Percentiles rank a stretch among this genome's conserved stretches.
phyloP scores from a whole-genome alignment of 2,888 invertebrate genomes.

The Yponomeuta evonymella region DNA sequence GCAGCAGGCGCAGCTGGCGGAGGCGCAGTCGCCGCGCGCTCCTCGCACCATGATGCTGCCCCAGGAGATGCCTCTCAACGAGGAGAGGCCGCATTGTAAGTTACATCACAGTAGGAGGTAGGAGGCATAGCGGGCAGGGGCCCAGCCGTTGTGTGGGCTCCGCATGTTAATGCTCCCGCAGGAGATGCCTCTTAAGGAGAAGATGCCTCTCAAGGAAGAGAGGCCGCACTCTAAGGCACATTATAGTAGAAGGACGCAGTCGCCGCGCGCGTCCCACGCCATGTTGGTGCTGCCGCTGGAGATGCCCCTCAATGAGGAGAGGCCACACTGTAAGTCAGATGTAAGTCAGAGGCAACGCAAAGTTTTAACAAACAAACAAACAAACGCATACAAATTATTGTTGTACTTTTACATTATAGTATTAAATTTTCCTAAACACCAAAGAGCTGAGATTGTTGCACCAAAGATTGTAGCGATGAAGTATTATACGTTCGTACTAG shows the following conservation, averaged over 20 bases:
- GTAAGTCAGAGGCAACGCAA: too few relatives aligned
- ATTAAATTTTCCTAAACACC: too few relatives aligned
- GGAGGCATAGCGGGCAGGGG: neutral
- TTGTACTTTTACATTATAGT: too few relatives aligned
- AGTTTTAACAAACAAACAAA: too few relatives aligned
- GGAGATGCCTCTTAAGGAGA: constrained; percentile 69
- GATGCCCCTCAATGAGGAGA: constrained; percentile 71
- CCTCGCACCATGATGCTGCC: constrained; percentile 76
- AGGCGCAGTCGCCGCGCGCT: constrained; percentile 59
- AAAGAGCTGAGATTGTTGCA: too few relatives aligned
- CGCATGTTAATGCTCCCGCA: constrained; percentile 77
- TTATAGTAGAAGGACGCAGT: constrained; percentile 43
- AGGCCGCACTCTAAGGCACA: constrained; percentile 85
- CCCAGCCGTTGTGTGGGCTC: constrained; percentile 66
- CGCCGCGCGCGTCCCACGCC: constrained; percentile 68
- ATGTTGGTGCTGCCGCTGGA: constrained; percentile 74
- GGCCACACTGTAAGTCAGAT: constrained; percentile 85
- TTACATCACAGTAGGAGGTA: neutral
- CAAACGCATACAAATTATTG: too few relatives aligned
- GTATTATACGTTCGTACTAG: too few relatives aligned
- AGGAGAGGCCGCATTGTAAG: constrained; percentile 5
- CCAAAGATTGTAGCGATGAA: too few relatives aligned
- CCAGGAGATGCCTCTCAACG: constrained; percentile 67
- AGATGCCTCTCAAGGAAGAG: constrained; percentile 60
- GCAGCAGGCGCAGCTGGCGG: constrained; percentile 39